phyloP scores from a whole-genome alignment of 2,113 vertebrate species.

The Tenebrosternarchus preto region DNA sequence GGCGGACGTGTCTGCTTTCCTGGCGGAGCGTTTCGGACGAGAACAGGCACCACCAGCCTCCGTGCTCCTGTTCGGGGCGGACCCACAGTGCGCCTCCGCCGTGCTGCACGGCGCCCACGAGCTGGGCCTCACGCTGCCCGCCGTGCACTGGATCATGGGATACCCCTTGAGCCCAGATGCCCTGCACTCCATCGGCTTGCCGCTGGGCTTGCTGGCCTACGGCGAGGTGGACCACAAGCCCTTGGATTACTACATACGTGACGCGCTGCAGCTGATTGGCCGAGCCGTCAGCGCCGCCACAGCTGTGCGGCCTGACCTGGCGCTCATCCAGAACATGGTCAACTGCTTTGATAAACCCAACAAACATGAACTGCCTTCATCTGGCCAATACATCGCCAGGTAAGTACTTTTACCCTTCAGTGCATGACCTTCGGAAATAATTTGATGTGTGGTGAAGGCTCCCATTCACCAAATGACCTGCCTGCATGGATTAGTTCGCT shows the following conservation, averaged over 20 bases:
- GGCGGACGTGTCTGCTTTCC: constrained; percentile 64
- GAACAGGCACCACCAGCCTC: constrained; percentile 68
- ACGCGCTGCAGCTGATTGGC: constrained; percentile 80
- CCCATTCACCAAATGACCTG: neutral
- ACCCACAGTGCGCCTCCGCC: constrained; percentile 69
- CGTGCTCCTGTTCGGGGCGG: constrained; percentile 81
- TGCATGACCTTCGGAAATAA: neutral
- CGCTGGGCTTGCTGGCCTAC: constrained; percentile 84
- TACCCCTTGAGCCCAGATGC: constrained; percentile 78
- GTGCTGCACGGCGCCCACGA: constrained; percentile 75
- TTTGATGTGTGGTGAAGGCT: too few species aligned
- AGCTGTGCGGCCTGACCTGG: constrained; percentile 66
- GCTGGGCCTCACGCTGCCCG: constrained; percentile 69
- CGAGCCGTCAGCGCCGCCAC: constrained; percentile 74
- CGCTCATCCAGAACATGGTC: constrained; percentile 73
- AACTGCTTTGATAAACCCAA: constrained; percentile 76
- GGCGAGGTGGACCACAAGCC: constrained; percentile 83
- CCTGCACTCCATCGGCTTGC: constrained; percentile 83
- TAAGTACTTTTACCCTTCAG: constrained; percentile 58
- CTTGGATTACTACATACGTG: constrained; percentile 82
- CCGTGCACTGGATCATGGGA: constrained; percentile 89
- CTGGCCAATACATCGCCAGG: constrained; percentile 79
- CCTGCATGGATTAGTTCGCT: neutral
- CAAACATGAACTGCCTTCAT: constrained; percentile 58
- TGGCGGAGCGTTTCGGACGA: constrained; percentile 66